phyloP scores from a whole-genome alignment of 1,140 invertebrate species.

The Dolichoris vasculosae region DNA sequence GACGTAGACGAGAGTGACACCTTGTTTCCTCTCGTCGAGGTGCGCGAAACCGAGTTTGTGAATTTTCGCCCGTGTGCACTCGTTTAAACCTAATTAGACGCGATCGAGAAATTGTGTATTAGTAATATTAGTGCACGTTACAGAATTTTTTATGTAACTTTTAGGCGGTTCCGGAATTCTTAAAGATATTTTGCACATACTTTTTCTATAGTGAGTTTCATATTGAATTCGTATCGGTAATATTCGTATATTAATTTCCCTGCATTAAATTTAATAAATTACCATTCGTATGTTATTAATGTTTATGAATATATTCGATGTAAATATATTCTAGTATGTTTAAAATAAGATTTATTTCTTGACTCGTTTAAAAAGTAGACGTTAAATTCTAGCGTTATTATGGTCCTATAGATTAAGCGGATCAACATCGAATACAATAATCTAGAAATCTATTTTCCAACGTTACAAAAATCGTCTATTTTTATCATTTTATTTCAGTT shows the following conservation, averaged over 20 bases:
- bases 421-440: background rate
- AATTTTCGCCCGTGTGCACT: background rate
- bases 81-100: constrained; percentile 3
- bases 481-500: too few species aligned
- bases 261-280: too few species aligned
- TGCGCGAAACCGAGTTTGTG: constrained; percentile 2
- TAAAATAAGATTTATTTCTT: too few species aligned
- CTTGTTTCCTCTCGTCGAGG: constrained; percentile 13
- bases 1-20: constrained; percentile 33
- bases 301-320: background rate
- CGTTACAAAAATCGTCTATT: background rate
- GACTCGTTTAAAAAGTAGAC: background rate
- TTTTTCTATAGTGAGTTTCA: too few species aligned
- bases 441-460: background rate
- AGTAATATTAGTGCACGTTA: background rate
- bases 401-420: background rate
- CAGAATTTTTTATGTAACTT: background rate
- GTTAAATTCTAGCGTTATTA: background rate
- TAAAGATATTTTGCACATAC: too few species aligned
- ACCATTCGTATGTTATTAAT: too few species aligned
- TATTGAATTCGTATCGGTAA: too few species aligned
- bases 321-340: background rate
- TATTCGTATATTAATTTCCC: too few species aligned
- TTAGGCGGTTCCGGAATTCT: too few species aligned
- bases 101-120: constrained; percentile 3